These are phyloP conservation scores for Mesochorus sp. DNA, from an alignment of 2,888 invertebrate genomes.

Conservation along the genomic window DNA sequence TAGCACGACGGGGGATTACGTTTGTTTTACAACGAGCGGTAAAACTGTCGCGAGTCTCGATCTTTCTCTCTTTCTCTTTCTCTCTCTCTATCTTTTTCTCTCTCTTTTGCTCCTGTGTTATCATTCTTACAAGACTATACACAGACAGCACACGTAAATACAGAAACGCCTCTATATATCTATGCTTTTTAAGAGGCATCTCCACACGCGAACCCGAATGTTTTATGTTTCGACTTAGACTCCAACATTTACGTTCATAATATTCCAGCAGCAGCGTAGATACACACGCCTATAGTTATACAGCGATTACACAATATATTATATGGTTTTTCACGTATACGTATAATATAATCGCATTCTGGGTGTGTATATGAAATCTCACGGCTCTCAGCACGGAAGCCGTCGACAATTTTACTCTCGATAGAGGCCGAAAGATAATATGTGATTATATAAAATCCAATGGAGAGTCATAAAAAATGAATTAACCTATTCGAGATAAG, in stretches of 20 bases:
- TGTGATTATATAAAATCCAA: constrained; percentile 52
- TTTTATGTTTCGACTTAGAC: constrained; percentile 52
- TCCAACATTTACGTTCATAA: constrained; percentile 24
- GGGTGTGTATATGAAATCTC: constrained; percentile 7
- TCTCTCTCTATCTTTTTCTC: constrained; percentile 26
- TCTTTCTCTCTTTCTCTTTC: constrained; percentile 33
- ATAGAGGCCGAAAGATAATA: constrained; percentile 17
- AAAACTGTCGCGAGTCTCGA: constrained; percentile 79
- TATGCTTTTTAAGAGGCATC: constrained; percentile 15
- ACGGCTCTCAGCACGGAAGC: constrained; percentile 26
- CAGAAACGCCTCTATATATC: constrained; percentile 8
- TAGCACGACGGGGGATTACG: constrained; percentile 80
- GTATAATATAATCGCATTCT: background rate
- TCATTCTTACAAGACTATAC: constrained; percentile 36
- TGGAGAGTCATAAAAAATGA: constrained; percentile 43
- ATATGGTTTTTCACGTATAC: constrained; percentile 3
- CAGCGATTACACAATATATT: constrained; percentile 26
- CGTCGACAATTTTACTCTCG: constrained; percentile 30
- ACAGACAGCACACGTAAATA: constrained; percentile 33
- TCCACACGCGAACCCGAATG: constrained; percentile 43
- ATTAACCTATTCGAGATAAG: constrained; percentile 49
- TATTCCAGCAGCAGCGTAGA: constrained; percentile 19
- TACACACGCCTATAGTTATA: constrained; percentile 11
- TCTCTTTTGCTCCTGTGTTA: constrained; percentile 28
- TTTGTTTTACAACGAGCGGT: constrained; percentile 81